These are phyloP conservation scores for Meandrina meandrites DNA, from an alignment of 92 coral and sea anemone species.

Conservation along the genomic window DNA sequence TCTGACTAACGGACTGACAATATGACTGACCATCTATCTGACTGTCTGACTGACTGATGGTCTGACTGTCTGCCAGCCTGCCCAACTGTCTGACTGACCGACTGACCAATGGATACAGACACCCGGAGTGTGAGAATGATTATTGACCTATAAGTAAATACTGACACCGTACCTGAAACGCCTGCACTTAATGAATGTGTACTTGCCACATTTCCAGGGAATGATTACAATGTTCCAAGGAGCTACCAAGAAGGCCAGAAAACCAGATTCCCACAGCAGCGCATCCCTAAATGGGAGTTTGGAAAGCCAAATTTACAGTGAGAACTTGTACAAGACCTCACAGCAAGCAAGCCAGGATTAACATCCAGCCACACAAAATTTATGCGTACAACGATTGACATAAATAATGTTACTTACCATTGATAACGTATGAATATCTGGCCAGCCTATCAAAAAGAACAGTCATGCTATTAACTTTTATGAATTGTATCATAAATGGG, in stretches of 20 bases:
- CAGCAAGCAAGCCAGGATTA: background rate
- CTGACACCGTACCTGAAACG: slow-evolving; percentile 56
- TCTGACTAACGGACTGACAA: background rate
- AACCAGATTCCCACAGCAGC: slow-evolving; percentile 87
- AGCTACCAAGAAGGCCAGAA: slow-evolving; percentile 83
- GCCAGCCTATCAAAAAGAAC: slow-evolving; percentile 69
- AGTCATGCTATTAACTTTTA: background rate
- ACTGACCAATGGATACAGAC: background rate
- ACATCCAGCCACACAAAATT: background rate
- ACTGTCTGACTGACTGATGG: background rate
- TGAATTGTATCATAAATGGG: background rate
- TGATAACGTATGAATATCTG: slow-evolving; percentile 94
- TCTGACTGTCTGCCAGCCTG: background rate
- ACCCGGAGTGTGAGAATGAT: background rate
- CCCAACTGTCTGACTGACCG: background rate
- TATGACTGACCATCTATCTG: background rate
- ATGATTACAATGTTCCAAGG: slow-evolving; percentile 80
- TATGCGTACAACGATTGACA: background rate
- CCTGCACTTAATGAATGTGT: slow-evolving; percentile 51
- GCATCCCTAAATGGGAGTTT: slow-evolving; percentile 74
- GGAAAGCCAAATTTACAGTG: background rate
- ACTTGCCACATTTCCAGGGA: slow-evolving; percentile 62
- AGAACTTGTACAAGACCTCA: background rate
- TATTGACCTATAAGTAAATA: background rate
- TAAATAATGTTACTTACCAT: slow-evolving; percentile 63